These are phyloP conservation scores for Lucilia sericata DNA, from an alignment of 1,140 invertebrate genomes.

Conservation along the genomic window DNA sequence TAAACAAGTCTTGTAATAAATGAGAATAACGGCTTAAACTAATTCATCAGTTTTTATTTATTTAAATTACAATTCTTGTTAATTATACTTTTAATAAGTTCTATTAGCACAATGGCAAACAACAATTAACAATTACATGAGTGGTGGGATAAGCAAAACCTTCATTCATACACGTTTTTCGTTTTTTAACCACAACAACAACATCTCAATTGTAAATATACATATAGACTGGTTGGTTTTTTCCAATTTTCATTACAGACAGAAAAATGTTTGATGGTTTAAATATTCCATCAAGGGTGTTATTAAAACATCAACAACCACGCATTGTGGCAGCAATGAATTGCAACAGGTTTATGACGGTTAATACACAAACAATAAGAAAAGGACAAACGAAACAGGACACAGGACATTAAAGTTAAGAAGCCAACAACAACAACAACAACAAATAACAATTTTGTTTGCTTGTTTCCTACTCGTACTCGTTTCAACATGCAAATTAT, in stretches of 20 bases:
- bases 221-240: too few relatives aligned
- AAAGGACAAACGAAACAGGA: neutral
- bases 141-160: too few relatives aligned
- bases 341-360: neutral
- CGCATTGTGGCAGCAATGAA: neutral
- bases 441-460: neutral
- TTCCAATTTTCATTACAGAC: neutral
- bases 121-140: neutral
- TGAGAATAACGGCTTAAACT: neutral
- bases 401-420: neutral
- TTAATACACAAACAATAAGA: neutral
- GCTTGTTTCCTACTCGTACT: too few relatives aligned
- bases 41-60: constrained; percentile 6
- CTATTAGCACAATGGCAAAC: neutral
- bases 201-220: neutral
- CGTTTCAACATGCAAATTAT: neutral
- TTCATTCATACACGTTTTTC: neutral
- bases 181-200: neutral
- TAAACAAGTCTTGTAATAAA: too few relatives aligned
- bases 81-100: neutral
- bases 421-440: neutral
- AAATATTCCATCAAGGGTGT: neutral
- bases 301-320: constrained; percentile 10
- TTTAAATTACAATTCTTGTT: neutral
- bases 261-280: neutral